Percentiles rank a stretch among this genome's conserved stretches.
These are phyloP conservation scores for Troilus luridus DNA, from an alignment of 2,888 invertebrate species.

Conservation along the genomic window DNA sequence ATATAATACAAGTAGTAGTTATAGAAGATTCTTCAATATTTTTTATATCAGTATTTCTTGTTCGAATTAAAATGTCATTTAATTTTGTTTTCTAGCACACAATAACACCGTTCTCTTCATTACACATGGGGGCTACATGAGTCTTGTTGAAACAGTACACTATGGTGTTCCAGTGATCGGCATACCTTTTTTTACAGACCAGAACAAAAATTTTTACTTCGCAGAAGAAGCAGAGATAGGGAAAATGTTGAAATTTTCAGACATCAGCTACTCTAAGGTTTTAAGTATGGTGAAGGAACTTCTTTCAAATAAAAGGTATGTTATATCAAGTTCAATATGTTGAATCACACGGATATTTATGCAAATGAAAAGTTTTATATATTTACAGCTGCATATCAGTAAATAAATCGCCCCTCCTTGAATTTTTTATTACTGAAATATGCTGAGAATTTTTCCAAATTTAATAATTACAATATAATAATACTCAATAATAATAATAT, in stretches of 20 bases:
- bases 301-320: neutral
- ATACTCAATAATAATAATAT: too few species aligned
- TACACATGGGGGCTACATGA: conserved; percentile 64
- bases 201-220: conserved; percentile 62
- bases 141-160: conserved; percentile 63
- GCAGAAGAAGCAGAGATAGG: neutral
- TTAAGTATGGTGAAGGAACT: neutral
- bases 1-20: too few species aligned
- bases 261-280: neutral
- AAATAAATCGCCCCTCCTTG: too few species aligned
- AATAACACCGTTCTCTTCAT: conserved; percentile 63
- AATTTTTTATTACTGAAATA: too few species aligned
- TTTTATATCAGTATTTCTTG: too few species aligned
- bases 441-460: too few species aligned
- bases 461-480: too few species aligned
- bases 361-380: too few species aligned
- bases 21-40: too few species aligned
- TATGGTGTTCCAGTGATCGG: conserved; percentile 64
- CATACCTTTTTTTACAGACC: conserved; percentile 64
- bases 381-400: too few species aligned
- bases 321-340: neutral
- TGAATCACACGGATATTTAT: too few species aligned
- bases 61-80: neutral
- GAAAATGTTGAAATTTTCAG: neutral
- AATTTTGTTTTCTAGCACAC: conserved; percentile 62